phyloP scores from a whole-genome alignment of 1,140 invertebrate species.

The Ceratosolen fusciceps region DNA sequence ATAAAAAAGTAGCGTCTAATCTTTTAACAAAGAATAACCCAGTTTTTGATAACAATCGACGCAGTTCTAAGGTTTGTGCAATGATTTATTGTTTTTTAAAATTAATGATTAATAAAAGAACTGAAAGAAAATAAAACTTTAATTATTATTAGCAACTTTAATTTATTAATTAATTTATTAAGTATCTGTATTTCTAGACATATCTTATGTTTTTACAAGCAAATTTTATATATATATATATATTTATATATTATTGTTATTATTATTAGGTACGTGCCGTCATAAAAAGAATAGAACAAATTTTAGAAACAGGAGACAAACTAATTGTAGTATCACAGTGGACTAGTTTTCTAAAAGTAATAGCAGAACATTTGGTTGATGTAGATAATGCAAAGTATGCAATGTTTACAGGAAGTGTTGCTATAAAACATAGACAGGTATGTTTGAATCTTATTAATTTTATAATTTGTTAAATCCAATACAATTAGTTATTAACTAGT shows the following conservation, averaged over 20 bases:
- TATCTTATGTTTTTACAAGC: too few species aligned
- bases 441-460: neutral
- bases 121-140: too few species aligned
- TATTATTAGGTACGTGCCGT: constrained; percentile 73
- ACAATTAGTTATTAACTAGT: too few species aligned
- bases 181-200: too few species aligned
- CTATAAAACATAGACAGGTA: constrained; percentile 72
- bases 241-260: neutral
- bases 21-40: constrained; percentile 78
- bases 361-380: constrained; percentile 75
- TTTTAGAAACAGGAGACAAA: constrained; percentile 77
- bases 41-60: constrained; percentile 74
- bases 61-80: constrained; percentile 75
- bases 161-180: too few species aligned
- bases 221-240: too few species aligned
- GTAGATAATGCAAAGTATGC: constrained; percentile 71
- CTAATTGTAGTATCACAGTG: constrained; percentile 91
- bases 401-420: constrained; percentile 79
- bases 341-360: constrained; percentile 81
- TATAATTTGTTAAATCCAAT: too few species aligned
- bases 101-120: too few species aligned
- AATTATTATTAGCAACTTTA: too few species aligned
- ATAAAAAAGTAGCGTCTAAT: constrained; percentile 62
- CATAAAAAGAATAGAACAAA: constrained; percentile 74
- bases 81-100: too few species aligned